phyloP scores from a whole-genome alignment of 1,140 invertebrate genomes.

The Parapsyche elsis region DNA sequence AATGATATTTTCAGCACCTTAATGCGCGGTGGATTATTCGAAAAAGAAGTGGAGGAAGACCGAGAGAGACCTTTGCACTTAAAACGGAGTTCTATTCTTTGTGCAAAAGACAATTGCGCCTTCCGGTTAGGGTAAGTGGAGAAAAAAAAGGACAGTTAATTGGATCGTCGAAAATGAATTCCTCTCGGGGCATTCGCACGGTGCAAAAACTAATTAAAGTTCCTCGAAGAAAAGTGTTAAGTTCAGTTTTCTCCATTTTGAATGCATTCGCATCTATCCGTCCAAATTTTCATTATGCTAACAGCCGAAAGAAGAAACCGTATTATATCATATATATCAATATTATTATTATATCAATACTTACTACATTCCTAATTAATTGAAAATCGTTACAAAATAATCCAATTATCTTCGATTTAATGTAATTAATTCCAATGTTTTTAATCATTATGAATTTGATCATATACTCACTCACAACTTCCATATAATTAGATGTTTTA shows the following conservation, averaged over 20 bases:
- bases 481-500: slow-evolving; percentile 65
- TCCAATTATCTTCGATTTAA: too few relatives aligned
- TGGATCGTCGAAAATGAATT: slow-evolving; percentile 52
- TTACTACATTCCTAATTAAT: too few relatives aligned
- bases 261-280: background rate
- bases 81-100: slow-evolving; percentile 38
- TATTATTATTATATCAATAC: too few relatives aligned
- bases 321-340: too few relatives aligned
- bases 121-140: slow-evolving; percentile 20
- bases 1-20: slow-evolving; percentile 26
- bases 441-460: too few relatives aligned
- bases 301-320: background rate
- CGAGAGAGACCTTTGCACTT: slow-evolving; percentile 38
- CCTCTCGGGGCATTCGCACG: slow-evolving; percentile 28
- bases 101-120: slow-evolving; percentile 37
- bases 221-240: slow-evolving; percentile 7
- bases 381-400: too few relatives aligned
- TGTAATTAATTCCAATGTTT: too few relatives aligned
- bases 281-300: background rate
- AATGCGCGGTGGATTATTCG: background rate
- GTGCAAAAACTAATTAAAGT: slow-evolving; percentile 52
- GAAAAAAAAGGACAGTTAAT: slow-evolving; percentile 41
- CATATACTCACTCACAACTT: slow-evolving; percentile 65
- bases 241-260: slow-evolving; percentile 28
- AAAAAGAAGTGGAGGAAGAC: background rate